Conservation (phyloP, 1,140 invertebrate genomes). For the Scaptomyza pallida region DNA sequence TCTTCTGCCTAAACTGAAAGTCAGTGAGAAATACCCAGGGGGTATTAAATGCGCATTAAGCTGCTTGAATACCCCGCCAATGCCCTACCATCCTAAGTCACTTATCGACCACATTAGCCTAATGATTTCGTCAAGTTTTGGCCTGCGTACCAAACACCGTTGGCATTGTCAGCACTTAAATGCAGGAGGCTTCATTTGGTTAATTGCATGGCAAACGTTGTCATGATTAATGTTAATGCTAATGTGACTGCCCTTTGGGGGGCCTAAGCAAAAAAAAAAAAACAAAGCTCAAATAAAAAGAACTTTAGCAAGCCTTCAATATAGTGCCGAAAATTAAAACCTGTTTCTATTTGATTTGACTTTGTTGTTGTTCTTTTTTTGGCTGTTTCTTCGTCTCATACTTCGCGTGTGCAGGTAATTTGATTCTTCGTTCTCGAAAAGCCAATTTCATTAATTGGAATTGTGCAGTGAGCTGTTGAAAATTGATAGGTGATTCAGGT, state of each 20-base stretch:
- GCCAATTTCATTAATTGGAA: constrained; percentile 40
- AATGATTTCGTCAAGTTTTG: constrained; percentile 73
- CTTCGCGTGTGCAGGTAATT: constrained; percentile 2
- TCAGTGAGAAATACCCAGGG: constrained; percentile 32
- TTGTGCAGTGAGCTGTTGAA: constrained; percentile 43
- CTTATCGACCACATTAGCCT: constrained; percentile 79
- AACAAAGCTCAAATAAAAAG: no score
- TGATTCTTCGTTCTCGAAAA: constrained; percentile 11
- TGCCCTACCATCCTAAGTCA: constrained; percentile 30
- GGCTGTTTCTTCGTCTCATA: background rate
- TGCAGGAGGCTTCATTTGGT: constrained; percentile 80
- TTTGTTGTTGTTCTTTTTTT: constrained; percentile 6
- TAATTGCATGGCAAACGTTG: constrained; percentile 78
- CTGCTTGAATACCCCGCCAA: background rate
- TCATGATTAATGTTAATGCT: constrained; percentile 73
- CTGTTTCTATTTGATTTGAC: constrained; percentile 28
- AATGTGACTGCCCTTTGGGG: constrained; percentile 52
- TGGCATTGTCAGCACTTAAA: constrained; percentile 75
- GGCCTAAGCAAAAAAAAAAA: constrained; percentile 21
- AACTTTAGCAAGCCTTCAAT: background rate
- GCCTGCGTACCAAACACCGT: constrained; percentile 1
- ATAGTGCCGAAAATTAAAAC: constrained; percentile 18
- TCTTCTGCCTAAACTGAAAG: constrained; percentile 12
- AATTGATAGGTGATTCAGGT: constrained; percentile 36
- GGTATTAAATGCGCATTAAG: constrained; percentile 73